These are phyloP conservation scores for Taphrorychus bicolor DNA, from an alignment of 2,888 invertebrate species.

Conservation along the genomic window DNA sequence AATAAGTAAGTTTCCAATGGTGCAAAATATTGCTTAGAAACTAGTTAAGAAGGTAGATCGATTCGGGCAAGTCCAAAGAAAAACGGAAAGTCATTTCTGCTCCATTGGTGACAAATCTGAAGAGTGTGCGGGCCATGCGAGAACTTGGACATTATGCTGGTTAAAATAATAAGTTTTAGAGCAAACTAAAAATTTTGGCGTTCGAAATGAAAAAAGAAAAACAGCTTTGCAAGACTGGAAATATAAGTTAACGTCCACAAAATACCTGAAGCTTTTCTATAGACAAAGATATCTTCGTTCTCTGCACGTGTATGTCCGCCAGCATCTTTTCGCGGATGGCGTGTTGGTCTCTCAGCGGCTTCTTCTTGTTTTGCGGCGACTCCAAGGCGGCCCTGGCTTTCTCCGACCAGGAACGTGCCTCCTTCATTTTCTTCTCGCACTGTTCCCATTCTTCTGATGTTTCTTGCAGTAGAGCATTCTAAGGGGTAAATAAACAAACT, in stretches of 20 bases:
- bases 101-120: too few species aligned
- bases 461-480: conserved; percentile 89
- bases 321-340: conserved; percentile 85
- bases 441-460: conserved; percentile 96
- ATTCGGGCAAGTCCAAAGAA: too few species aligned
- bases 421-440: conserved; percentile 92
- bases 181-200: too few species aligned
- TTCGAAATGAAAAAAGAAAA: not conserved
- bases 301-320: conserved; percentile 87
- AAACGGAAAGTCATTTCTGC: too few species aligned
- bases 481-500: conserved; percentile 52
- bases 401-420: conserved; percentile 88
- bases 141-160: too few species aligned
- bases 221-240: too few species aligned
- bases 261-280: conserved; percentile 88
- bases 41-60: too few species aligned
- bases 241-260: too few species aligned
- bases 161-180: too few species aligned
- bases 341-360: conserved; percentile 86
- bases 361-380: conserved; percentile 83
- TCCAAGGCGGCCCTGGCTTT: conserved; percentile 81
- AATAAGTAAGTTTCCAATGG: conserved; percentile 18
- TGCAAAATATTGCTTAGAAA: not conserved
- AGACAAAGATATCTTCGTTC: conserved; percentile 86
- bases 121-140: too few species aligned